Evolutionary conservation across 2,797 vertebrate genomes (phyloP), one percentile per base, ranked within the genome.

Genomic region (Hozukius guyotensis): DNA sequence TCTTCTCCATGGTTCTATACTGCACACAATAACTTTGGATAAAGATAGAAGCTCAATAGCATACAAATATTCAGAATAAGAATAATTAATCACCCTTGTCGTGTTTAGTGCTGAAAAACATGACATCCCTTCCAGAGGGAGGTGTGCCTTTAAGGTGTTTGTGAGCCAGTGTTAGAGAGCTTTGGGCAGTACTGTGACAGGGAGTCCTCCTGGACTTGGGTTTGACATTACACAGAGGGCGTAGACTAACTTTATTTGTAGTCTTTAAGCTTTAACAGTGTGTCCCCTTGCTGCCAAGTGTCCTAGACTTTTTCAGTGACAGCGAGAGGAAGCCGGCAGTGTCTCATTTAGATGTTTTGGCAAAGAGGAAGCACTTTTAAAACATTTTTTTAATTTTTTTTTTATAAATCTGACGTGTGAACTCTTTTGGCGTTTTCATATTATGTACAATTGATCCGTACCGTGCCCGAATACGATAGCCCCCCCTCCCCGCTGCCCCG

Each of bases 191-290:
- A 20, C 22, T 16, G 31, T 85, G 81, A 86, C 81, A 74, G 72
- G 53, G 9, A 52, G 80, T 57, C 78, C 83, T 81, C 34, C 11
- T 16, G 34, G 70, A 67, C 62, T 77, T 62, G 34, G 13, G 2
- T 74, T 74, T 84, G 71, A 72, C 46, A 31, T 81, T 56, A 73
- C 61, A 57, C 63, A 72, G 32, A 79, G 61, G 64, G 5, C 6
- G 5, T 31, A 34, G 32, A 71, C 59, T 66, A 64, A 84, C 71
- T 86, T 78, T 71, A 75, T 84, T 87, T 84, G 59, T 76, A 77
- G 78, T 86, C 64, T 62, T 78, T 20, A 24, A 67, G 68, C 32
- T 78, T 52, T 67, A 42, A 52, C 49, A 55, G 14, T 22, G 14
- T 27, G 59, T 64, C 53, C 72, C 31, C 18, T 60, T 72, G 36